phyloP scores from a whole-genome alignment of 2,113 vertebrate species.

The Caloenas nicobarica region DNA sequence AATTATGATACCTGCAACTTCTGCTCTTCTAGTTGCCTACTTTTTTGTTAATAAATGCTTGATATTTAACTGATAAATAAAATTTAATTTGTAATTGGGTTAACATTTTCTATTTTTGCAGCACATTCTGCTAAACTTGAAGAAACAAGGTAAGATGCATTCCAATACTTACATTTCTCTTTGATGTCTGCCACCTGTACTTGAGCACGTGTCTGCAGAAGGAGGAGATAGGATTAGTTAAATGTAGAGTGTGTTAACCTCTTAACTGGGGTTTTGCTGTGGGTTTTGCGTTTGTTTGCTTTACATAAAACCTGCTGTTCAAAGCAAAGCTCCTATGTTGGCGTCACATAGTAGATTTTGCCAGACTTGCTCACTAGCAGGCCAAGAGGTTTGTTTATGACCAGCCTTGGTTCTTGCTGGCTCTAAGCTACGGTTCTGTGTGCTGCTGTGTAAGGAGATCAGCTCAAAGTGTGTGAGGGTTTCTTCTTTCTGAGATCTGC shows the following conservation, averaged over 20 bases:
- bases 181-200: not conserved
- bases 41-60: not conserved
- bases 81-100: not conserved
- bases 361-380: not conserved
- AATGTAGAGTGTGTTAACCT: not conserved
- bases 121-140: constrained; percentile 69
- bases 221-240: not conserved
- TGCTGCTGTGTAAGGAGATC: not conserved
- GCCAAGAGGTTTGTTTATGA: not conserved
- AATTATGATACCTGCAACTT: not conserved
- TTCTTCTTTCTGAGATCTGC: not conserved
- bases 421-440: not conserved
- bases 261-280: not conserved
- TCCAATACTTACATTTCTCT: not conserved
- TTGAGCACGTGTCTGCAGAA: not conserved
- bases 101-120: constrained; percentile 10
- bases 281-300: not conserved
- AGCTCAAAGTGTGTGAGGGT: not conserved
- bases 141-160: constrained; percentile 71
- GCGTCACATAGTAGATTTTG: not conserved
- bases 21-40: not conserved
- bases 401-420: not conserved
- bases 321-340: not conserved
- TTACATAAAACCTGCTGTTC: not conserved
- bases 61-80: not conserved